phyloP scores from a whole-genome alignment of 2,888 invertebrate species.

The Drosophila phalerata region DNA sequence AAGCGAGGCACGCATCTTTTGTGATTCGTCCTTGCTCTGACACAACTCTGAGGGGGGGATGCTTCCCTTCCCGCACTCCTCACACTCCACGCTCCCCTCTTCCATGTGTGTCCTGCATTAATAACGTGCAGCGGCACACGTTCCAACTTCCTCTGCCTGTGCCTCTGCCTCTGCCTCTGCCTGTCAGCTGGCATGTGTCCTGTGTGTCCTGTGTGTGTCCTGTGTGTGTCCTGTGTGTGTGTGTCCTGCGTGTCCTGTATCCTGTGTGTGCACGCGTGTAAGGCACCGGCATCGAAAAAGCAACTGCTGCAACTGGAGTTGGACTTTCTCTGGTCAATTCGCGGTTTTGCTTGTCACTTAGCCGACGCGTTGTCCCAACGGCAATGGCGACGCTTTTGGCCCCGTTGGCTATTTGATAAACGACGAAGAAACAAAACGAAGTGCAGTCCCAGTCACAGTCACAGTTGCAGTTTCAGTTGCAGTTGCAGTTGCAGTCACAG shows the following conservation, averaged over 20 bases:
- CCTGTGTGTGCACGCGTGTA: slow-evolving; percentile 33
- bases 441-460: slow-evolving; percentile 19
- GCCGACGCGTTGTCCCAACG: slow-evolving; percentile 72
- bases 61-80: background rate
- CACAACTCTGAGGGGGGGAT: background rate
- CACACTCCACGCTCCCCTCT: background rate
- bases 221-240: slow-evolving; percentile 9
- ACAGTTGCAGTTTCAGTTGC: background rate
- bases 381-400: slow-evolving; percentile 32
- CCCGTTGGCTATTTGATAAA: slow-evolving; percentile 80
- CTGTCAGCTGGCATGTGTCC: slow-evolving; percentile 31
- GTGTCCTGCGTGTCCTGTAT: background rate
- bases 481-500: background rate
- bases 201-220: slow-evolving; percentile 21
- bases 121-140: slow-evolving; percentile 56
- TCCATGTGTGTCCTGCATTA: slow-evolving; percentile 37
- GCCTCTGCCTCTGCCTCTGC: slow-evolving; percentile 1
- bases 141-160: background rate
- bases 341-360: slow-evolving; percentile 84
- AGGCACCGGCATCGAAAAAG: slow-evolving; percentile 51
- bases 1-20: slow-evolving; percentile 68
- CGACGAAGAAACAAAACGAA: slow-evolving; percentile 74
- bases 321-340: slow-evolving; percentile 84
- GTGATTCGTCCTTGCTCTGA: slow-evolving; percentile 27
- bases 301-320: slow-evolving; percentile 62